Percentiles rank a stretch among this genome's conserved stretches.
Evolutionary conservation across 2,797 vertebrate genomes (phyloP).

Genomic region (Halcyon badia): DNA sequence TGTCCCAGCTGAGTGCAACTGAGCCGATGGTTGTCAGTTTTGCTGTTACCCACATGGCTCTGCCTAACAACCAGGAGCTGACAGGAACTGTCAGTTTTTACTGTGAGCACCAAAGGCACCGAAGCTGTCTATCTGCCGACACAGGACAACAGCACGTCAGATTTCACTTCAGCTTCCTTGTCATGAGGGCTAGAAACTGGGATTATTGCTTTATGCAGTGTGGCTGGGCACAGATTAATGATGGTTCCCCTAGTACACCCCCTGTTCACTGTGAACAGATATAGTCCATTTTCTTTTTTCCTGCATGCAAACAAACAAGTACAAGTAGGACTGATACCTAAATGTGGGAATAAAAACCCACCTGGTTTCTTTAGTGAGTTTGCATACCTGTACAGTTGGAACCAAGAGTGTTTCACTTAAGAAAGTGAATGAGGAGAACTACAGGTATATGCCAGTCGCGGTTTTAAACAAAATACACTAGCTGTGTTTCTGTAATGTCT

Average conservation of each 20-base stretch:
- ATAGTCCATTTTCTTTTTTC: background rate
- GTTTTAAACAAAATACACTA: background rate
- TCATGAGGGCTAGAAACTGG: background rate
- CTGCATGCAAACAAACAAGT: background rate
- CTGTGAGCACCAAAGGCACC: background rate
- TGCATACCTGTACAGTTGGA: background rate
- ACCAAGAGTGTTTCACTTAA: background rate
- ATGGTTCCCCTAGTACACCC: background rate
- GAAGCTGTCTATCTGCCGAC: slow-evolving; percentile 10
- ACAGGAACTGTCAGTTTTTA: slow-evolving; percentile 58
- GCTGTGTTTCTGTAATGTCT: background rate
- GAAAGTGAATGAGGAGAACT: background rate
- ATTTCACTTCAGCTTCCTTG: slow-evolving; percentile 23
- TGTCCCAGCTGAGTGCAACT: background rate
- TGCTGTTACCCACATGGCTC: background rate
- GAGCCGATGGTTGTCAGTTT: slow-evolving; percentile 39
- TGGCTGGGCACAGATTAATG: background rate
- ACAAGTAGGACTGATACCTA: background rate
- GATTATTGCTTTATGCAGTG: accelerated
- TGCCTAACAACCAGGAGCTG: slow-evolving; percentile 51
- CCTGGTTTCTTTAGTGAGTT: background rate
- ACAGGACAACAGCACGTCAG: background rate
- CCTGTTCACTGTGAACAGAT: background rate
- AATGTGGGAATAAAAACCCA: background rate
- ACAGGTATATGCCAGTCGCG: background rate